Evolutionary conservation across 2,888 invertebrate species (phyloP).

Genomic region (Taphrorychus bicolor): DNA sequence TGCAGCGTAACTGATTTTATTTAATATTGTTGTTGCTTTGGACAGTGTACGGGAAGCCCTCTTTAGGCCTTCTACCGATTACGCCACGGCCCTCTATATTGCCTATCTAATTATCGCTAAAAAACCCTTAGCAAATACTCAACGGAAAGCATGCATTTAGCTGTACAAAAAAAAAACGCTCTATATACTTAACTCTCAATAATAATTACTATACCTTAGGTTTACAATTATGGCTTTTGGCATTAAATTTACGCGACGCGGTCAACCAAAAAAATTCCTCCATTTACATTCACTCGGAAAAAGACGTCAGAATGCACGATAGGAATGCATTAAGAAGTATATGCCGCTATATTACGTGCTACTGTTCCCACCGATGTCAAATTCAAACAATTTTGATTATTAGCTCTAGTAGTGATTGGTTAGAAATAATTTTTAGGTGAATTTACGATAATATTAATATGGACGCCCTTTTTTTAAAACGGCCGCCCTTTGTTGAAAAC

Average conservation of each 20-base stretch:
- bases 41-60: not conserved
- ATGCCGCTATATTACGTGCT: conserved; percentile 1
- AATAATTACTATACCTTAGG: conserved; percentile 16
- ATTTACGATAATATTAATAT: not conserved
- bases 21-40: not conserved
- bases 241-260: conserved; percentile 17
- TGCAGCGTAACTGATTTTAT: not conserved
- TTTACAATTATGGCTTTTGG: conserved; percentile 32
- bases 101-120: conserved; percentile 32
- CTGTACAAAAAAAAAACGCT: conserved; percentile 39
- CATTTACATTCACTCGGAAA: conserved; percentile 26
- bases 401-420: too few species aligned
- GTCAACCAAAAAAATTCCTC: not conserved
- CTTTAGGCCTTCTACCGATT: not conserved
- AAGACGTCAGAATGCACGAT: conserved; percentile 29
- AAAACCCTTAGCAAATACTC: conserved; percentile 39
- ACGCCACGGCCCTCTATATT: conserved; percentile 11
- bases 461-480: not conserved
- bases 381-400: not conserved
- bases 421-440: too few species aligned
- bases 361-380: not conserved
- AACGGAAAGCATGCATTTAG: conserved; percentile 40
- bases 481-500: conserved; percentile 7
- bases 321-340: conserved; percentile 36
- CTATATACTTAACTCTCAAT: conserved; percentile 53